phyloP scores from a whole-genome alignment of 1,140 invertebrate genomes.

The Drosophila pandora region DNA sequence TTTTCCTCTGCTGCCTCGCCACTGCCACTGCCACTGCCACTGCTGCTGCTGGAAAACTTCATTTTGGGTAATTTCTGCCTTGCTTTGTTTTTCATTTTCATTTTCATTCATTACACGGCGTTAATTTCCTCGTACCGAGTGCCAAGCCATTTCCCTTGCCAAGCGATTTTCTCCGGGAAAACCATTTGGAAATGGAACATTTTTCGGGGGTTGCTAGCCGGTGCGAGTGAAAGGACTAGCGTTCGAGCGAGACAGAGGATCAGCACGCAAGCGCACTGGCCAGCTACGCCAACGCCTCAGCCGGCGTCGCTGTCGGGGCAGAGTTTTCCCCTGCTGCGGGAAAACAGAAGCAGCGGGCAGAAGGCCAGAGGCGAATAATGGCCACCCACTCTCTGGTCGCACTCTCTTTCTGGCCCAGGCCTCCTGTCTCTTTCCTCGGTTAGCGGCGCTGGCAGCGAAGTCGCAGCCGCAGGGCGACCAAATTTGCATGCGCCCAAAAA shows the following conservation, averaged over 20 bases:
- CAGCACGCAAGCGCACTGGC: conserved; percentile 65
- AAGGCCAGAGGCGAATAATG: conserved; percentile 68
- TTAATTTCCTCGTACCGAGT: conserved; percentile 68
- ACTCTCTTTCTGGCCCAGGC: neutral
- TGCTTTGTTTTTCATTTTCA: conserved; percentile 81
- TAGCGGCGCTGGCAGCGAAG: conserved; percentile 37
- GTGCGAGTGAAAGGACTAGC: conserved; percentile 9
- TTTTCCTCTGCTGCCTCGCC: conserved; percentile 6
- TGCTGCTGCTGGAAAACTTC: conserved; percentile 62
- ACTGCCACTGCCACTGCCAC: neutral
- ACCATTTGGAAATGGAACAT: conserved; percentile 52
- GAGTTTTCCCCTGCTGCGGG: conserved; percentile 54
- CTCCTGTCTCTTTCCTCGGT: conserved; percentile 7
- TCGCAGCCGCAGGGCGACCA: conserved; percentile 51
- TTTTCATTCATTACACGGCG: conserved; percentile 76
- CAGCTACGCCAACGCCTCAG: conserved; percentile 49
- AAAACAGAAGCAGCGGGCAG: conserved; percentile 55
- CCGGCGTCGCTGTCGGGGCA: conserved; percentile 22
- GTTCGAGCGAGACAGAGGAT: neutral
- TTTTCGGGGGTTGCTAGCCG: conserved; percentile 12
- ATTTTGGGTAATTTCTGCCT: conserved; percentile 74
- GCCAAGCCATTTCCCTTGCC: conserved; percentile 46
- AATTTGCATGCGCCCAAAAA: conserved; percentile 78
- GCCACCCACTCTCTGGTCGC: conserved; percentile 8
- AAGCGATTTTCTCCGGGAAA: conserved; percentile 33